Evolutionary conservation across 2,797 vertebrate species (phyloP), one percentile per base, ranked within the genome.

Genomic region (Cyprinella venusta): DNA sequence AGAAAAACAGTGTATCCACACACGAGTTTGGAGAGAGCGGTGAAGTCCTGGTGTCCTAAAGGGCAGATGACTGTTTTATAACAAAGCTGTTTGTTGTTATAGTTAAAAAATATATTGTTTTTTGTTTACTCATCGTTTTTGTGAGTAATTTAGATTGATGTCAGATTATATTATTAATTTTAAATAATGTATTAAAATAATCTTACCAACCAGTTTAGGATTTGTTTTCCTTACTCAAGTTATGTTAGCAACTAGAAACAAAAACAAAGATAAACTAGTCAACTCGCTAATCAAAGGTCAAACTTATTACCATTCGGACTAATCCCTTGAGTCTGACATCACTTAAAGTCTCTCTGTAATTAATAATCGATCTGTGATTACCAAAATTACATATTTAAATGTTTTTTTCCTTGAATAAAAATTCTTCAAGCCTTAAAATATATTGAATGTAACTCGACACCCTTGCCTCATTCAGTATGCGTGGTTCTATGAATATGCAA

Each of bases 1-100:
- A 95, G 88, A 72, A 33, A 52, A 38, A 13, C 74, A 40, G 19
- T 50, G 50, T 42, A 40, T 61, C 12, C 24, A 61, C 36, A 59
- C 9, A 61, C 16, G 4, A 6, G 38, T 59, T 65, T 48, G 45
- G n/a, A 80, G 9, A 75, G 40, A 76, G 15, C 2, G 4, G 79
- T 56, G 61, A 48, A 71, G 81, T 81, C 54, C 18, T 52, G 6
- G 18, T 19, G 19, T 7, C 18, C 18, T 52, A 3, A 19, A 52
- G 6, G 18, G 7, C 50, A 52, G 50, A 18, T 52, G 56, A 63
- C 61, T 30, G 4, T 24, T 63, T 63, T 15, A 8, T 15, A 33
- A 64, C 61, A 30, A 64, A 18, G 26, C 24, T 19, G 10, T 42
- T 3, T 42, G 6, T 69, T 69, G 40, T 42, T 21, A n/a, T n/a